Conservation (phyloP, 2,797 vertebrate genomes). For the Lacerta agilis region DNA sequence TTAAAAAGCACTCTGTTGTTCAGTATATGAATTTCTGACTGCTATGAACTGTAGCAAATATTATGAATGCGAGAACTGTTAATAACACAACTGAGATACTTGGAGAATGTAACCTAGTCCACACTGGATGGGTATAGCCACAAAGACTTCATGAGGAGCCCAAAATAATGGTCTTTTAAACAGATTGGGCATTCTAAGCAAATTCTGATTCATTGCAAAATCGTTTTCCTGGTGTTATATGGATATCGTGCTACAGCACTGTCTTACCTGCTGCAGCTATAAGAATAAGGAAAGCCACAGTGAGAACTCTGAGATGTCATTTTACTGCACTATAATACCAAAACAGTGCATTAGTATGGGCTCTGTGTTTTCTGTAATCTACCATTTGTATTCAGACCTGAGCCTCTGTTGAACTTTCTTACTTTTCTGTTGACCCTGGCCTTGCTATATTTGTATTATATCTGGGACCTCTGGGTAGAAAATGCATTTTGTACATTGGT, state of each 20-base stretch:
- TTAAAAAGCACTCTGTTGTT: neutral
- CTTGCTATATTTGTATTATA: conserved; percentile 9
- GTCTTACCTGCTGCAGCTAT: neutral
- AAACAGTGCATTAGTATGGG: conserved; percentile 14
- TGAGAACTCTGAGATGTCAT: neutral
- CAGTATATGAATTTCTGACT: neutral
- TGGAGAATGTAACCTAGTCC: neutral
- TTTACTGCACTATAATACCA: neutral
- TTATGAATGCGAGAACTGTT: neutral
- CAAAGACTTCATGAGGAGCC: neutral
- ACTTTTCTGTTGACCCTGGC: neutral
- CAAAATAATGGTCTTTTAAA: neutral
- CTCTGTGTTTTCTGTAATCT: conserved; percentile 1
- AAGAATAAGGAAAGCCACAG: neutral
- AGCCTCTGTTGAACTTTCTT: neutral
- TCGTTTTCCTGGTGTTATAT: neutral
- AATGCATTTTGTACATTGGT: conserved; percentile 3
- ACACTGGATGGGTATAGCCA: neutral
- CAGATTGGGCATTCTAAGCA: neutral
- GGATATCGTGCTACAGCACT: neutral
- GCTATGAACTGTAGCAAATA: neutral
- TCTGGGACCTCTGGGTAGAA: neutral
- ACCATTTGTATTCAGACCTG: conserved; percentile 5
- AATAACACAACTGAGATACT: neutral
- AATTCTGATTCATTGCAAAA: neutral